Evolutionary conservation across 2,797 vertebrate genomes (phyloP), one percentile per base, ranked within the genome.

Genomic region (Nasua narica): DNA sequence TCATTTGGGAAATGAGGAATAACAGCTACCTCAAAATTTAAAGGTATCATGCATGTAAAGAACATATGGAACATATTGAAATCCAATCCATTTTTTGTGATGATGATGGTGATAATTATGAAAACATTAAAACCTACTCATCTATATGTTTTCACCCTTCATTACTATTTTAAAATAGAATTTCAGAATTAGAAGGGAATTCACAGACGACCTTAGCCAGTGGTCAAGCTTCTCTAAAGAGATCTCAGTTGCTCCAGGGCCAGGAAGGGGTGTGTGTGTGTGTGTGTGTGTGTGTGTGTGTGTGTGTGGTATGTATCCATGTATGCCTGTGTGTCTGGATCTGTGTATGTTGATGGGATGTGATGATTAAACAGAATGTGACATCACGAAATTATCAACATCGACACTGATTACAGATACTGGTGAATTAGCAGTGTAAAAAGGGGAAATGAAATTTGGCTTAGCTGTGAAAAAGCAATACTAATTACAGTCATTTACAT

Each of bases 401-500:
- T 29, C 89, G 62, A 72, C 37, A 67, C 74, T 94, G 89, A 91
- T 96, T 86, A 95, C 16, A 94, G 95, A 79, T 76, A 65, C 65
- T 85, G 52, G 50, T 1, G 27, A 97, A 77, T 88, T 91, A 85
- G 82, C 86, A 88, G 10, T 56, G 67, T 89, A 82, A 67, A 54
- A 74, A 90, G 21, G 82, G 48, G 40, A 94, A 92, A 90, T 87
- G 35, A 92, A 96, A 95, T 95, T 93, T 96, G 62, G 90, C 70
- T 96, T 92, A 94, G 77, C 87, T 94, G 23, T 94, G 91, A 95
- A 95, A 96, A 96, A 95, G 88, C 94, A 84, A 83, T 83, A 43
- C 67, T 95, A 92, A 87, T 96, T 94, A 85, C 7, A 92, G 91
- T 94, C 82, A 93, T 92, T 95, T 78, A 56, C 35, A 90, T 62